Evolutionary conservation across 2,888 invertebrate genomes (phyloP).

Genomic region (Brachynemurus nebulosus): DNA sequence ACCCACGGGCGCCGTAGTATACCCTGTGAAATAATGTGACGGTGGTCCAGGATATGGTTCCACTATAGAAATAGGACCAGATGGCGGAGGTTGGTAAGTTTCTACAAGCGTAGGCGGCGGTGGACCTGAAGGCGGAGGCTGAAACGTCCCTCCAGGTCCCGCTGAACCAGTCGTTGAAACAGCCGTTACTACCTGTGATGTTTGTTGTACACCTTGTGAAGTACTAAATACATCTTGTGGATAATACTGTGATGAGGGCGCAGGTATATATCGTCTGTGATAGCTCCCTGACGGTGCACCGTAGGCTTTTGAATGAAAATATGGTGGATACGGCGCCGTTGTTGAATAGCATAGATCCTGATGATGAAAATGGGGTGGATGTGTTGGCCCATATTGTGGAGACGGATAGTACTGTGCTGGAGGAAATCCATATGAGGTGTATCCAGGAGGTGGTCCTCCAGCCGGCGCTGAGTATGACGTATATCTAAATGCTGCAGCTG

Average conservation of each 20-base stretch:
- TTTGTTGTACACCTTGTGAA: constrained; percentile 5
- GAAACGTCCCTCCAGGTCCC: constrained; percentile 33
- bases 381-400: constrained; percentile 19
- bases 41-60: constrained; percentile 40
- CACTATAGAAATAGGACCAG: constrained; percentile 29
- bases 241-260: constrained; percentile 12
- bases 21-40: constrained; percentile 41
- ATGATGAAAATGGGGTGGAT: constrained; percentile 17
- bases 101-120: constrained; percentile 26
- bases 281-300: constrained; percentile 3
- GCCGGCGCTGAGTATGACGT: constrained; percentile 32
- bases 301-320: constrained; percentile 20
- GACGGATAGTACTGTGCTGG: constrained; percentile 37
- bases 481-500: constrained; percentile 33
- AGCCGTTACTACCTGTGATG: constrained; percentile 28
- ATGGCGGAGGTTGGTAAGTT: constrained; percentile 28
- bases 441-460: constrained; percentile 27
- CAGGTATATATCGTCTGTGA: constrained; percentile 24
- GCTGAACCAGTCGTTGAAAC: constrained; percentile 30
- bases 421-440: constrained; percentile 28
- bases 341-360: constrained; percentile 18
- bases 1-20: constrained; percentile 29
- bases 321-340: constrained; percentile 24
- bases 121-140: constrained; percentile 27
- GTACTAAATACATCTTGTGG: constrained; percentile 6